Evolutionary conservation across 2,888 invertebrate genomes (phyloP).

Genomic region (Thysanoteuthis rhombus): DNA sequence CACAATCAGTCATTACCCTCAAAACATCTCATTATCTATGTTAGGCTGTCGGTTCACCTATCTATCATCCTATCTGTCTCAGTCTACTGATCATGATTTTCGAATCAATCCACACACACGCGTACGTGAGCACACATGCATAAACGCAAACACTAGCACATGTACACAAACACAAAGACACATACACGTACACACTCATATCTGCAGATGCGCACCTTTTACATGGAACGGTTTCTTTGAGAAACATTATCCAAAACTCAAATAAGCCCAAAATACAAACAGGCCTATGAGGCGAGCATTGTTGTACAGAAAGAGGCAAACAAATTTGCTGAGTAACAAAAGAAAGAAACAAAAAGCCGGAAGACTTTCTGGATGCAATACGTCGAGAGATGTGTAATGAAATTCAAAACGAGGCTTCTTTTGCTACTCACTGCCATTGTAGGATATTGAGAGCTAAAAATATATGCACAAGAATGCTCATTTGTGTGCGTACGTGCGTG

Average conservation of each 20-base stretch:
- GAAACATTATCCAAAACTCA: not conserved
- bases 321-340: not conserved
- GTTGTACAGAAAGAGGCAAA: not conserved
- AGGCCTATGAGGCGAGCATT: not conserved
- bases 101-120: no score
- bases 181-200: not conserved
- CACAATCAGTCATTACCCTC: no score
- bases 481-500: no score
- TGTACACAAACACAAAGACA: not conserved
- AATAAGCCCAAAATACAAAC: not conserved
- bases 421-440: not conserved
- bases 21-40: not conserved
- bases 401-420: not conserved
- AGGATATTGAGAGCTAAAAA: no score
- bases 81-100: no score
- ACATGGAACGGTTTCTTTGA: not conserved
- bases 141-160: not conserved
- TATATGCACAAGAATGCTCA: no score
- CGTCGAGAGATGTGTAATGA: not conserved
- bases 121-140: no score
- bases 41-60: no score
- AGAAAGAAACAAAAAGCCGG: not conserved
- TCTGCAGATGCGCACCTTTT: not conserved
- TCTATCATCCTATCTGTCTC: no score
- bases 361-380: not conserved